A percentile compares a stretch with the other conserved stretches of the same genome.
Evolutionary conservation across 1,140 invertebrate species (phyloP).

Genomic region (Charaxes varanes): DNA sequence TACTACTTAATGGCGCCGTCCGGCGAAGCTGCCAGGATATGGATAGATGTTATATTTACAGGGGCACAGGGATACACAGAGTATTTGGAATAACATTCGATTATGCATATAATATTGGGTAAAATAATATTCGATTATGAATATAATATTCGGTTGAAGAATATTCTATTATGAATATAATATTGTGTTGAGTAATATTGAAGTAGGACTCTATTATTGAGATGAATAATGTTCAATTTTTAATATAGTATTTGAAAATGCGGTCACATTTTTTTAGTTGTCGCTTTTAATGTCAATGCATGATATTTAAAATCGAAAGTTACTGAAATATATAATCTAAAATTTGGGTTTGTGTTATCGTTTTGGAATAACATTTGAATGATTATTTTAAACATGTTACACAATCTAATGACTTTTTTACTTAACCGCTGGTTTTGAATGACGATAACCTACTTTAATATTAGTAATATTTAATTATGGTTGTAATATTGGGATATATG

Average conservation of each 20-base stretch:
- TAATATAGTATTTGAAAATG: not conserved
- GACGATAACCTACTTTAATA: no score
- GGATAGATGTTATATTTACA: slow-evolving; percentile 93
- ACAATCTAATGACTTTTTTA: no score
- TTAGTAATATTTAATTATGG: not conserved
- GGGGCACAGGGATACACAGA: slow-evolving; percentile 70
- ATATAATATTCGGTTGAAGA: slow-evolving; percentile 1
- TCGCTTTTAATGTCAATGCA: no score
- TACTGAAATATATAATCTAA: no score
- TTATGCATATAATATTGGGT: slow-evolving; percentile 4
- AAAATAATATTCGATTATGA: slow-evolving; percentile 8
- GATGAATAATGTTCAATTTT: not conserved
- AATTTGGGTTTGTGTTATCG: no score
- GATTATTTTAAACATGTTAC: no score
- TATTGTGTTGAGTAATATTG: no score
- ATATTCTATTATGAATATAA: not conserved
- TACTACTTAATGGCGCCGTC: slow-evolving; percentile 95
- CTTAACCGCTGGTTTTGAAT: no score
- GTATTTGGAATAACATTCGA: slow-evolving; percentile 51
- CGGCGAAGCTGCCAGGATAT: slow-evolving; percentile 95
- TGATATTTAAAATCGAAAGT: no score
- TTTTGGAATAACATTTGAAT: no score
- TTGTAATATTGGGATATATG: no score
- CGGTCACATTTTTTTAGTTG: no score
- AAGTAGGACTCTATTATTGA: not conserved